Percentiles rank a stretch among this genome's conserved stretches.
Evolutionary conservation across 92 coral and sea anemone species (phyloP).

Genomic region (Palythoa grandis): DNA sequence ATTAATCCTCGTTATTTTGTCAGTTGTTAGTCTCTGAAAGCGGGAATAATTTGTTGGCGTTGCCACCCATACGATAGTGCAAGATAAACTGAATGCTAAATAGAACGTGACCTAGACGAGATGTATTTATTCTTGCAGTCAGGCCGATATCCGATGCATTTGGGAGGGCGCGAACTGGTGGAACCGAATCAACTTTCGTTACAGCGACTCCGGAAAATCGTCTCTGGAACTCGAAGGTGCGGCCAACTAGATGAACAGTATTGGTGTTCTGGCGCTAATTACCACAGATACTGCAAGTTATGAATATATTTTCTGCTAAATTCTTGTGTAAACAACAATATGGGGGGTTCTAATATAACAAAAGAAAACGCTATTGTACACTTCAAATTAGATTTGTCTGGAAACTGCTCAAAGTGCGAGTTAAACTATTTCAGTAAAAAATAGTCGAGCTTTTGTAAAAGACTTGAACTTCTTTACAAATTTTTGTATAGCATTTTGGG

Average conservation of each 20-base stretch:
- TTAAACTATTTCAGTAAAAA: neutral
- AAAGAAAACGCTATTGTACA: neutral
- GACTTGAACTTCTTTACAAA: too few relatives aligned
- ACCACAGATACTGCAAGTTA: neutral
- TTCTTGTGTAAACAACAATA: neutral
- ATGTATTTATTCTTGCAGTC: neutral
- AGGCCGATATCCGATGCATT: slow-evolving; percentile 15
- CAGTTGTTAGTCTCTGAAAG: neutral
- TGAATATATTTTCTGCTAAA: neutral
- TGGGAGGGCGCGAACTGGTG: neutral
- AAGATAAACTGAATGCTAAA: neutral
- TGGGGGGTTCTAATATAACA: neutral
- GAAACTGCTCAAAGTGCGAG: neutral
- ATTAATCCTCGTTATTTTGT: neutral
- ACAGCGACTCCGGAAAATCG: slow-evolving; percentile 3
- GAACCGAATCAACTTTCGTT: too few relatives aligned
- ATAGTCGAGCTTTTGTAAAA: neutral
- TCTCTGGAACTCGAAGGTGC: neutral
- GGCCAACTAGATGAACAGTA: neutral
- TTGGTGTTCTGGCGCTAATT: neutral
- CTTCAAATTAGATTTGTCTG: neutral
- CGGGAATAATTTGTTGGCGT: neutral
- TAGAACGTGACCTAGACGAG: neutral
- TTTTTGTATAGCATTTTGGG: too few relatives aligned
- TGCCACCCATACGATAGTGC: neutral